Conservation (phyloP, 2,888 invertebrate species). For the Calephelis perditalis region DNA sequence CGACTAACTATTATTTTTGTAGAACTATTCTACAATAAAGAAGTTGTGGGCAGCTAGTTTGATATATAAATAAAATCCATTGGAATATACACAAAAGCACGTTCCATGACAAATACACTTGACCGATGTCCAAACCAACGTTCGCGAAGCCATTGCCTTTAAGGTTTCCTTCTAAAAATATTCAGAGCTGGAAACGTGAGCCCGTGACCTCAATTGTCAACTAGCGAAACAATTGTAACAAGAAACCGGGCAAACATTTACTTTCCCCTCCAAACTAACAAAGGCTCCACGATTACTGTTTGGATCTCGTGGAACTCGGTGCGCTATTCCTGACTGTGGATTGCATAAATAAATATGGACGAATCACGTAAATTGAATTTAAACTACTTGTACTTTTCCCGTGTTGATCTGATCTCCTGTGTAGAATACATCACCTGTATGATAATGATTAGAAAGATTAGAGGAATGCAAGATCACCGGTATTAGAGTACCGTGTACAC, state of each 20-base stretch:
- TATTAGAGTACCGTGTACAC: too few relatives aligned
- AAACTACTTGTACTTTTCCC: too few relatives aligned
- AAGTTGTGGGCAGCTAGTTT: too few relatives aligned
- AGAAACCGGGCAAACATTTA: slow-evolving; percentile 40
- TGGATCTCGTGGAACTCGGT: slow-evolving; percentile 15
- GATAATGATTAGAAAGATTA: too few relatives aligned
- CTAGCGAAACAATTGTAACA: slow-evolving; percentile 35
- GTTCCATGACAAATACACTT: slow-evolving; percentile 23
- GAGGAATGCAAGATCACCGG: too few relatives aligned
- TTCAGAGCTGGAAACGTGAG: slow-evolving; percentile 21
- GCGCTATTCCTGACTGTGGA: background rate
- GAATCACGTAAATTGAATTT: too few relatives aligned
- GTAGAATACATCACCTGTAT: too few relatives aligned
- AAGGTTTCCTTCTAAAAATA: slow-evolving; percentile 36
- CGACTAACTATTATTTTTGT: too few relatives aligned
- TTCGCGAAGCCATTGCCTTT: slow-evolving; percentile 51
- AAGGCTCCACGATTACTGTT: slow-evolving; percentile 29
- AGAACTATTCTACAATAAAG: too few relatives aligned
- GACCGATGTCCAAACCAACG: slow-evolving; percentile 34
- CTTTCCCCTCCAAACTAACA: slow-evolving; percentile 33
- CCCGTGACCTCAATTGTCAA: slow-evolving; percentile 37
- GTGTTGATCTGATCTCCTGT: too few relatives aligned
- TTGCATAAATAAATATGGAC: background rate
- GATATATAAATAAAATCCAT: too few relatives aligned
- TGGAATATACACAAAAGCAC: slow-evolving; percentile 19